These are phyloP conservation scores for Eubucco bourcierii DNA, from an alignment of 2,113 vertebrate genomes.

Conservation along the genomic window DNA sequence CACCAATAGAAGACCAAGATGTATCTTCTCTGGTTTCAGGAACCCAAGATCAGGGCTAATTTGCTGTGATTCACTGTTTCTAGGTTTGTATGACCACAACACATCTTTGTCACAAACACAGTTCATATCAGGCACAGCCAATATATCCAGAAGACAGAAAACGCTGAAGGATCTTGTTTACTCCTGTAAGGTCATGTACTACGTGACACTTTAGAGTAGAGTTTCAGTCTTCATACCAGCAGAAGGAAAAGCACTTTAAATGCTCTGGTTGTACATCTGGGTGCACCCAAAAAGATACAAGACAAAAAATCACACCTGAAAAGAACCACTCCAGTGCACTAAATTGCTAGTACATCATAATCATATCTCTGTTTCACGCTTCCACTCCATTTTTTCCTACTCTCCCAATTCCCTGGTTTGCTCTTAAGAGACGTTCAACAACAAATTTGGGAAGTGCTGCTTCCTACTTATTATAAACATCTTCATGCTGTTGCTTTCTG, in stretches of 20 bases:
- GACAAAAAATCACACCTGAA: neutral
- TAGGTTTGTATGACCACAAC: neutral
- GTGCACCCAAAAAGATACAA: neutral
- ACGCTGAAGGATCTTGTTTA: neutral
- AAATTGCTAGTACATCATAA: neutral
- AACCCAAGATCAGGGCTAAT: neutral
- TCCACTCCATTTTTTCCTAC: neutral
- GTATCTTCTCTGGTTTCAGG: neutral
- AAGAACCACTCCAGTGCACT: neutral
- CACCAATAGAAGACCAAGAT: neutral
- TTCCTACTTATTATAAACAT: neutral
- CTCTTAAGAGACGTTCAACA: neutral
- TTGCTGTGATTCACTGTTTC: neutral
- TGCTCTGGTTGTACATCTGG: neutral
- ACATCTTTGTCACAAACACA: neutral
- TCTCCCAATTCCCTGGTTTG: neutral
- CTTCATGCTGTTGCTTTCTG: neutral
- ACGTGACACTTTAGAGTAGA: neutral
- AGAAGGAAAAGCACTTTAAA: neutral
- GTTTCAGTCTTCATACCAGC: neutral
- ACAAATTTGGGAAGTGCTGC: neutral
- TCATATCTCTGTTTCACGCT: neutral
- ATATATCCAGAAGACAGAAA: neutral
- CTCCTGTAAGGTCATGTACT: neutral
- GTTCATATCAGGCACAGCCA: neutral